Conservation (phyloP, 1,140 invertebrate genomes). For the Euura lappo region DNA sequence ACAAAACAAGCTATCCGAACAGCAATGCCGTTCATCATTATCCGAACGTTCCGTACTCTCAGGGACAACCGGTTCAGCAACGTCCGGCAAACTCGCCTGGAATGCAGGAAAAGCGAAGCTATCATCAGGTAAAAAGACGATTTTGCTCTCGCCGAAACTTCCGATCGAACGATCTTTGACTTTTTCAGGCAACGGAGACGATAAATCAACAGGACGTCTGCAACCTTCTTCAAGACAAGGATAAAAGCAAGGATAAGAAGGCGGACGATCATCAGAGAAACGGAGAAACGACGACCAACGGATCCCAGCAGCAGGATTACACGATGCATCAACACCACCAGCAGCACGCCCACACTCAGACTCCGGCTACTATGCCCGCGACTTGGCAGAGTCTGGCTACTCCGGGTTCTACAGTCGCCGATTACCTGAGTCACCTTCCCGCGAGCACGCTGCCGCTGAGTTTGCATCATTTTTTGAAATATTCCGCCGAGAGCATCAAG, state of each 20-base stretch:
- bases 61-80: slow-evolving; percentile 55
- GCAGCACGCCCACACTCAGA: slow-evolving; percentile 59
- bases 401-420: slow-evolving; percentile 78
- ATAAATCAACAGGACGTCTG: slow-evolving; percentile 59
- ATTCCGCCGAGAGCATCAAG: slow-evolving; percentile 79
- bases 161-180: background rate
- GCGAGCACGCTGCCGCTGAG: slow-evolving; percentile 78
- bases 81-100: slow-evolving; percentile 56
- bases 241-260: slow-evolving; percentile 57
- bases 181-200: slow-evolving; percentile 46
- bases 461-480: slow-evolving; percentile 83
- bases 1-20: slow-evolving; percentile 52
- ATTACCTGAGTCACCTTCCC: slow-evolving; percentile 79
- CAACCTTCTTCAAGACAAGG: slow-evolving; percentile 58
- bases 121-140: slow-evolving; percentile 51
- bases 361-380: slow-evolving; percentile 60
- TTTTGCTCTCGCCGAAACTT: background rate
- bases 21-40: slow-evolving; percentile 58
- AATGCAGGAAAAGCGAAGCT: slow-evolving; percentile 56
- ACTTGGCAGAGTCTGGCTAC: slow-evolving; percentile 78
- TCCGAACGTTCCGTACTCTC: slow-evolving; percentile 56
- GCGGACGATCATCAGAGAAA: slow-evolving; percentile 42
- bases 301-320: slow-evolving; percentile 55
- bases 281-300: slow-evolving; percentile 46
- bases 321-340: slow-evolving; percentile 59